Base-by-base conservation (phyloP, 2,888 invertebrate genomes). In the Tortrix viridana region DNA sequence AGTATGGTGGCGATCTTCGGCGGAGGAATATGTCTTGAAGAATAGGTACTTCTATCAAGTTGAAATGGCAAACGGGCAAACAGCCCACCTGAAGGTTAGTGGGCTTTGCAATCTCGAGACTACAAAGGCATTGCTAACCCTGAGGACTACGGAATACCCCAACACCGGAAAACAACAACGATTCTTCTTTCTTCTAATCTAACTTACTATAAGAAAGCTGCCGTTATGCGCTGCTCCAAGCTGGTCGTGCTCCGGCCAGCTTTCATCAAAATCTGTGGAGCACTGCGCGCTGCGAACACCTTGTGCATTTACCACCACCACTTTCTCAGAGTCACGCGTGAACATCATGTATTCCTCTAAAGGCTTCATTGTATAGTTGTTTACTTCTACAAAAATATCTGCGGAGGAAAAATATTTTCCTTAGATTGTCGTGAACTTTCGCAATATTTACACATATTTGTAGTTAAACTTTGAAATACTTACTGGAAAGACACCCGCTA, bases 271-370 rank as follows among this genome's bases (percentile, higher is more conserved):
- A 75, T 95, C 94, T 1, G 96, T 94, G 6, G 96, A 96, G 82
- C 97, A 97, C 74, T 97, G 96, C 0, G 97, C 97, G 77, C 96
- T 96, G 64, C 97, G 93, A 0, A 97, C 96, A 0, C 97, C 97
- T 72, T 96, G 96, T 1, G 97, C 95, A 80, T 96, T 97, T 12
- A 96, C 96, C n/a, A 96, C 97, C 63, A 96, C 95, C 20, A 97
- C 96, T 70, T 96, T 96, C 80, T 97, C 96, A 20, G 96, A 95
- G 59, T 96, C 96, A 14, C 96, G 96, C 3, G 96, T 97, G 81
- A 97, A 97, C n/a, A 97, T 86, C 97, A 97, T 97, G 84, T 97
- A 97, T 77, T 97, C 97, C 84, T 97, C 97, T 52, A 98, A 84
- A 0, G 98, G 97, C 76, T 97, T 97, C 96, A 98, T 97, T 61